Evolutionary conservation across 1,140 invertebrate genomes (phyloP).

Genomic region (Drosophila triauraria): DNA sequence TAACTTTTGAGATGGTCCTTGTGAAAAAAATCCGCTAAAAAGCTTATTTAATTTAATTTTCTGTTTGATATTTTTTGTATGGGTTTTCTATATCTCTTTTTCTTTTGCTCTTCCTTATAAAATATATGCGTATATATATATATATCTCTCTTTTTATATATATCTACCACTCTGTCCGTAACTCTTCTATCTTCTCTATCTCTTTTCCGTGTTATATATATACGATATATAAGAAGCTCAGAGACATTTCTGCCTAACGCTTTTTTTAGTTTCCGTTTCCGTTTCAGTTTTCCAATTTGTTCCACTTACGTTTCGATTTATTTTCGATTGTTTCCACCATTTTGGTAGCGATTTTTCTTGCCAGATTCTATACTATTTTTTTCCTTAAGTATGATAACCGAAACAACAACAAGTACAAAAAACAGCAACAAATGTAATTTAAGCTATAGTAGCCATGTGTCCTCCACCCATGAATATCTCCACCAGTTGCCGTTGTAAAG

Average conservation of each 20-base stretch:
- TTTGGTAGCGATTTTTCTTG: conserved; percentile 26
- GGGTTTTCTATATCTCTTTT: conserved; percentile 20
- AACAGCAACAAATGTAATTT: conserved; percentile 35
- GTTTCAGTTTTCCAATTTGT: conserved; percentile 16
- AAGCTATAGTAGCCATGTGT: conserved; percentile 43
- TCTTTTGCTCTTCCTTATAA: not conserved
- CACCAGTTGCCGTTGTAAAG: conserved; percentile 29
- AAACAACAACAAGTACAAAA: conserved; percentile 58
- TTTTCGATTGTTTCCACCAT: conserved; percentile 37
- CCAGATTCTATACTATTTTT: conserved; percentile 22
- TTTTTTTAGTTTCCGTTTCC: conserved; percentile 14
- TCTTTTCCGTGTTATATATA: conserved; percentile 23
- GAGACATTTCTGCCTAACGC: conserved; percentile 22
- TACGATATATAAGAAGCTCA: conserved; percentile 11
- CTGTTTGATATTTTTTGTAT: conserved; percentile 4
- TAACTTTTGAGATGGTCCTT: conserved; percentile 99
- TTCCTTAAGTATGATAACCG: conserved; percentile 44
- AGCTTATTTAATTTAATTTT: conserved; percentile 28
- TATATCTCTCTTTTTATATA: conserved; percentile 25
- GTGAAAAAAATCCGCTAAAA: conserved; percentile 85
- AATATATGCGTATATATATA: conserved; percentile 35
- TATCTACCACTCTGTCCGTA: conserved; percentile 29
- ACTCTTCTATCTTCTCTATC: conserved; percentile 28
- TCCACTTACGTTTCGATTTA: conserved; percentile 2
- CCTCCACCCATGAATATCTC: conserved; percentile 36